phyloP scores from a whole-genome alignment of 2,113 vertebrate species.

The Nannobrachium achirus region DNA sequence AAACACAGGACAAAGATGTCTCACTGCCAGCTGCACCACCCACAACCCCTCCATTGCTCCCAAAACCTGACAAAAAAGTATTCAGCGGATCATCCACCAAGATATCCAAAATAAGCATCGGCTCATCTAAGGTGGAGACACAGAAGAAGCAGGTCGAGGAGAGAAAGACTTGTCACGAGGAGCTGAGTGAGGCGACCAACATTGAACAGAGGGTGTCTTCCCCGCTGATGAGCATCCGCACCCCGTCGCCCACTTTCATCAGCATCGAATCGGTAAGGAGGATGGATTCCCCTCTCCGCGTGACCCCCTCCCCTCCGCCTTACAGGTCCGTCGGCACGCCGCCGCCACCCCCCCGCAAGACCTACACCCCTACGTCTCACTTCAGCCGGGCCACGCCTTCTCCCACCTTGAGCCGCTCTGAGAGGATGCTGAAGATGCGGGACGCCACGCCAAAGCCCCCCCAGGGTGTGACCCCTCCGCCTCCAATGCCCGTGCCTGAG shows the following conservation, averaged over 20 bases:
- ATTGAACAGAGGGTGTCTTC: slow-evolving; percentile 71
- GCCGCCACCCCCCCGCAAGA: slow-evolving; percentile 74
- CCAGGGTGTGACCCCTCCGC: slow-evolving; percentile 57
- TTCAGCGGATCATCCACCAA: slow-evolving; percentile 60
- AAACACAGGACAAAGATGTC: slow-evolving; percentile 60
- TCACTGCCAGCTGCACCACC: slow-evolving; percentile 11
- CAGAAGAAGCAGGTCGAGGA: slow-evolving; percentile 68
- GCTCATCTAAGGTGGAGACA: slow-evolving; percentile 69
- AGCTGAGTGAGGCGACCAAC: slow-evolving; percentile 47
- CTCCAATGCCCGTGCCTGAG: slow-evolving; percentile 57
- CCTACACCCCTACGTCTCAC: slow-evolving; percentile 66
- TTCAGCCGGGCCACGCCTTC: slow-evolving; percentile 76
- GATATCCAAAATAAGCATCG: slow-evolving; percentile 72
- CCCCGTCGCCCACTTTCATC: slow-evolving; percentile 89
- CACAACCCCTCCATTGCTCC: background rate
- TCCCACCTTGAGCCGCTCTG: slow-evolving; percentile 81
- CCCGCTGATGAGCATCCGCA: slow-evolving; percentile 80
- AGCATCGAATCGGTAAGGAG: slow-evolving; percentile 86
- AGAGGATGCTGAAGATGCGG: slow-evolving; percentile 86
- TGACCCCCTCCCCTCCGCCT: slow-evolving; percentile 76
- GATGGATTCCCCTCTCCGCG: slow-evolving; percentile 77
- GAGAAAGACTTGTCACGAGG: slow-evolving; percentile 64
- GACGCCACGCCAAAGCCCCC: slow-evolving; percentile 84
- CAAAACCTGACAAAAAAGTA: slow-evolving; percentile 64
- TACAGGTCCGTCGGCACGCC: slow-evolving; percentile 71